These are phyloP conservation scores for Drosophila sp. DNA, from an alignment of 1,140 invertebrate genomes.

Conservation along the genomic window DNA sequence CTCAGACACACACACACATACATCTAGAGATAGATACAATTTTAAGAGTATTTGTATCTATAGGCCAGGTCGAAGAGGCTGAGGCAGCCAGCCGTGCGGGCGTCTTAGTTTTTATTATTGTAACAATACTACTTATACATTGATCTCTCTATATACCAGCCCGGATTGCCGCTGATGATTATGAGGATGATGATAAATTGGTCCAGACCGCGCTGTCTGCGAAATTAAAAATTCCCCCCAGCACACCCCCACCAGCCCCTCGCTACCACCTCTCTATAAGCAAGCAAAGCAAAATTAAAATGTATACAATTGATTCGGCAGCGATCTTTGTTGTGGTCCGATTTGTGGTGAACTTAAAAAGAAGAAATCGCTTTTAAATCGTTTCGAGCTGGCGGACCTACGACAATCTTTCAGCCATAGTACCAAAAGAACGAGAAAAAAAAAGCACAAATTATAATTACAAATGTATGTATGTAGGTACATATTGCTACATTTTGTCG, in stretches of 20 bases:
- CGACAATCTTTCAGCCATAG: constrained; percentile 34
- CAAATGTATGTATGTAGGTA: not conserved
- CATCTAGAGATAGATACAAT: constrained; percentile 15
- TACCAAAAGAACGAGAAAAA: too few relatives aligned
- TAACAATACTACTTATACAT: constrained; percentile 36
- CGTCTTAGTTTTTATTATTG: constrained; percentile 58
- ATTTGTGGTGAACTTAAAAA: constrained; percentile 16
- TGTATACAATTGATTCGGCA: constrained; percentile 41
- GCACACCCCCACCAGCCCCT: constrained; percentile 7
- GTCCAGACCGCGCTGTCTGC: constrained; percentile 25
- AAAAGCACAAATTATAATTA: constrained; percentile 7
- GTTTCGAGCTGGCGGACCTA: constrained; percentile 37
- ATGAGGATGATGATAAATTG: constrained; percentile 53
- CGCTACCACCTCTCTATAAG: constrained; percentile 7
- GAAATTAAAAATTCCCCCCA: constrained; percentile 34
- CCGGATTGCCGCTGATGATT: constrained; percentile 32
- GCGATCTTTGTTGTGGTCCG: constrained; percentile 35
- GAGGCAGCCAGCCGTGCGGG: constrained; percentile 59
- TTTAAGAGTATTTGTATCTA: constrained; percentile 17
- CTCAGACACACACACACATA: constrained; percentile 28
- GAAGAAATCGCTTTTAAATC: constrained; percentile 32
- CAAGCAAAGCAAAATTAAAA: not conserved
- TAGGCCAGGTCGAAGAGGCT: constrained; percentile 46
- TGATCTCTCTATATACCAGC: constrained; percentile 13
- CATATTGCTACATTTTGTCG: not conserved